Base-by-base conservation (phyloP, 1,140 invertebrate genomes). In the Adelges cooleyi region DNA sequence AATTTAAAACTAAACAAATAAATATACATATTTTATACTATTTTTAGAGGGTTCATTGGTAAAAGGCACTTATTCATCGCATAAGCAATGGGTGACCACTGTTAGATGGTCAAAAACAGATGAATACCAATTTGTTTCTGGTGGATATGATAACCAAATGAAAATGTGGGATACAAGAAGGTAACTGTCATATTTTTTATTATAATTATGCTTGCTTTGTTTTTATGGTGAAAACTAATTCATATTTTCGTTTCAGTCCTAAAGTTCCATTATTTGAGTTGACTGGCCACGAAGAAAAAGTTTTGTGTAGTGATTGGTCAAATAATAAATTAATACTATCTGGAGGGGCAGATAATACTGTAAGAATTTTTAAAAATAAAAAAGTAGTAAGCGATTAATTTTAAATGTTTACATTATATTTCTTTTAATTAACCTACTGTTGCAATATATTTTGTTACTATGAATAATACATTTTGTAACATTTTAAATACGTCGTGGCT, bases 101-200 rank as follows among this genome's bases (percentile, higher is more conserved):
- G 90, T 98, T 0, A 78, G 81, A 66, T 99, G 96, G 95, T 93
- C 90, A 0, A 83, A 80, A n/a, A 83, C 80, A 0, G 79, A 89
- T 68, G 85, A 92, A 72, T 79, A 92, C 73, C 78, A 92, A 13
- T 98, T 99, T 75, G 80, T 98, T 3, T 97, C 93, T 11, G 93
- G 91, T 3, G 86, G 89, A 15, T 92, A 95, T 75, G 96, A 99
- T 75, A 84, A 84, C 65, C 75, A 86, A 36, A 82, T 96, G 22
- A 98, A 98, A 77, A 75, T 98, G 36, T 99, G 96, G 96, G 96
- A 99, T 74, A 86, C 84, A 3, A 81, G 95, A 76, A 93, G 87
- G 89, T 89, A 73, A 71, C n/a, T 52, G 17, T 8, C 6, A 27
- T 18, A 42, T 42, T 23, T 8, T 17, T 22, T 23, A 11, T 23